Base-by-base conservation (phyloP, 2,888 invertebrate species). In the Ochlodes sylvanus region DNA sequence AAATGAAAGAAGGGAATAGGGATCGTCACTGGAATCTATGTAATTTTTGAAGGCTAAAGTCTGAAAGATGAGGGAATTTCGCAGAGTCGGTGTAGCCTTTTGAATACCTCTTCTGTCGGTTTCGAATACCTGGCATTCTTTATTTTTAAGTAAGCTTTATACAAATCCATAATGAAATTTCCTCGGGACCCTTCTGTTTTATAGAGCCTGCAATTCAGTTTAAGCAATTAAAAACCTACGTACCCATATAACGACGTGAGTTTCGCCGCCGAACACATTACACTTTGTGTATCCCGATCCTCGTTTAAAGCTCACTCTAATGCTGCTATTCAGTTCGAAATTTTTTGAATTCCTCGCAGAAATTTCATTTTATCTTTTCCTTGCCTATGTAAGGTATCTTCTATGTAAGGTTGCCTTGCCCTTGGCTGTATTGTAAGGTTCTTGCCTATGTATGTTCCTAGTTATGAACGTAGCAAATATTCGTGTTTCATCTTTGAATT, bases 131-230 rank as follows among this genome's bases (percentile, higher is more conserved):
- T 52, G 17, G 65, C 57, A 60, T 66, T 66, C 52, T 52, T 66
- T 60, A 58, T 58, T 41, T 66, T 52, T 21, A 66, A 42, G 58
- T 57, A 57, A 50, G 32, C 58, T 66, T 66, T 66, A 58, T 64
- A 32, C 47, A 34, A 27, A 60, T 60, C 63, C 27, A 21, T 41
- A 60, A 60, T 66, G 42, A 66, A 58, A 60, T 60, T 66, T 54
- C 41, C 57, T 50, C 50, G 21, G 42, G 58, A 52, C 52, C 50
- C n/a, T 60, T 42, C 58, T 27, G 52, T 27, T 52, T 60, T 52
- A 60, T 42, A 66, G 58, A 58, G 50, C 50, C 15, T 42, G 32
- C 44, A 56, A 60, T 60, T 52, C 60, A 32, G 41, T 58, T 54
- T 52, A 60, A 52, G 58, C 57, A 58, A 58, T 65, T 50, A 41